A percentile compares a stretch with the other conserved stretches of the same genome.
These are phyloP conservation scores for Drosophila subsilvestris DNA, from an alignment of 2,888 invertebrate genomes.

Conservation along the genomic window DNA sequence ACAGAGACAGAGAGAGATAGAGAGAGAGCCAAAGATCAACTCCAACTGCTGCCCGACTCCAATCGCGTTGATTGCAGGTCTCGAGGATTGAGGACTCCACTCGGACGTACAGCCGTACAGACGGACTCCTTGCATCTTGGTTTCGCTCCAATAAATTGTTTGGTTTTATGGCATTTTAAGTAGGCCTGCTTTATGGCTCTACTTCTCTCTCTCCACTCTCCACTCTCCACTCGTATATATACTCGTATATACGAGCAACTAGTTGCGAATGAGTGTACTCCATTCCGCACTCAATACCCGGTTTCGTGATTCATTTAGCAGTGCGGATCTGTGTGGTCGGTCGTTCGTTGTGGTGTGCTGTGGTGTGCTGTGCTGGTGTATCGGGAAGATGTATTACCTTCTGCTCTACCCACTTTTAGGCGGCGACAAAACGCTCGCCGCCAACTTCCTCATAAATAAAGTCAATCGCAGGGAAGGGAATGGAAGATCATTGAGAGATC, in stretches of 20 bases:
- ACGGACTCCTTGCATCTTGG: conserved; percentile 48
- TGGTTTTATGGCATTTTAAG: conserved; percentile 81
- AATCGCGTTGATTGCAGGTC: conserved; percentile 24
- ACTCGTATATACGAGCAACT: neutral
- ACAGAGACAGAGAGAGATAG: conserved; percentile 7
- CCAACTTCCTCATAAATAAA: conserved; percentile 55
- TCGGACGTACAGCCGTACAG: too few species aligned
- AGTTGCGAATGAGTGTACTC: conserved; percentile 21
- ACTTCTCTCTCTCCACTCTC: neutral
- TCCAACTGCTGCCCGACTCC: conserved; percentile 14
- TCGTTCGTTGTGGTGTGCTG: conserved; percentile 1
- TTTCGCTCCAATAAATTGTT: conserved; percentile 78
- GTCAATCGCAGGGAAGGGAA: neutral
- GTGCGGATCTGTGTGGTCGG: conserved; percentile 60
- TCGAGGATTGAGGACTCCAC: conserved; percentile 23
- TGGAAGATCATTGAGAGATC: conserved; percentile 28
- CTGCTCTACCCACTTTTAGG: conserved; percentile 60
- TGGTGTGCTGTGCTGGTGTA: neutral
- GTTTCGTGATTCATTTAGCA: conserved; percentile 62
- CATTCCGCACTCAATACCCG: neutral
- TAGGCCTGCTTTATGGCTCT: conserved; percentile 74
- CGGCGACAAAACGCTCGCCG: conserved; percentile 75
- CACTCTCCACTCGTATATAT: neutral
- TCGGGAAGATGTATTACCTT: conserved; percentile 63
- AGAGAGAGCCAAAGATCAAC: conserved; percentile 12